A percentile compares a stretch with the other conserved stretches of the same genome.
These are phyloP conservation scores for Sphaerodactylus townsendi DNA, from an alignment of 2,113 vertebrate species.

Conservation along the genomic window DNA sequence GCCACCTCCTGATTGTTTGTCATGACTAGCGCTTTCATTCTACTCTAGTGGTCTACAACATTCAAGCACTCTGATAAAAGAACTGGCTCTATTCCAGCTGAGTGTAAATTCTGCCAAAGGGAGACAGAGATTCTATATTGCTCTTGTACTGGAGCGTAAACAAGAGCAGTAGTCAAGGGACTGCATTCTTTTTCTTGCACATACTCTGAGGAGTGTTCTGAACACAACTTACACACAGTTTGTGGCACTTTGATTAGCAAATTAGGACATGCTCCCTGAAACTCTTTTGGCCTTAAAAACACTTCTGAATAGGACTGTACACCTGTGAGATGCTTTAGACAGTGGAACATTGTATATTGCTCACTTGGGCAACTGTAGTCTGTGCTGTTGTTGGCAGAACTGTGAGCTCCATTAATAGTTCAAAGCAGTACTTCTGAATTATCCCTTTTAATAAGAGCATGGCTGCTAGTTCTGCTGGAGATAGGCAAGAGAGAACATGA, in stretches of 20 bases:
- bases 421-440: background rate
- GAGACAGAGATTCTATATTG: conserved; percentile 35
- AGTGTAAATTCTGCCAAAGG: conserved; percentile 55
- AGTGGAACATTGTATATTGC: conserved; percentile 31
- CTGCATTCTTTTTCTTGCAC: conserved; percentile 53
- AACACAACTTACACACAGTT: conserved; percentile 47
- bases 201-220: conserved; percentile 44
- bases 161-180: conserved; percentile 58
- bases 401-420: background rate
- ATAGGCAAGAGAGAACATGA: background rate
- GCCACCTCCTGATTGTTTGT: background rate
- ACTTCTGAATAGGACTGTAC: conserved; percentile 39
- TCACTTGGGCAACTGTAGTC: background rate
- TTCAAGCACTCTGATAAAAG: conserved; percentile 52
- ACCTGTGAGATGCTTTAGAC: conserved; percentile 47
- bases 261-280: conserved; percentile 52
- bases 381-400: background rate
- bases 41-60: conserved; percentile 30
- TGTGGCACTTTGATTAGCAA: conserved; percentile 21
- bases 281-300: conserved; percentile 47
- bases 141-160: conserved; percentile 53
- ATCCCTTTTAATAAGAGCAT: background rate
- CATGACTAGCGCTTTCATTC: conserved; percentile 24
- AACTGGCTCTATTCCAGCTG: conserved; percentile 27
- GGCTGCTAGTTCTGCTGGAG: background rate